Conservation (phyloP, 2,113 vertebrate genomes). For the Tragelaphus scriptus region DNA sequence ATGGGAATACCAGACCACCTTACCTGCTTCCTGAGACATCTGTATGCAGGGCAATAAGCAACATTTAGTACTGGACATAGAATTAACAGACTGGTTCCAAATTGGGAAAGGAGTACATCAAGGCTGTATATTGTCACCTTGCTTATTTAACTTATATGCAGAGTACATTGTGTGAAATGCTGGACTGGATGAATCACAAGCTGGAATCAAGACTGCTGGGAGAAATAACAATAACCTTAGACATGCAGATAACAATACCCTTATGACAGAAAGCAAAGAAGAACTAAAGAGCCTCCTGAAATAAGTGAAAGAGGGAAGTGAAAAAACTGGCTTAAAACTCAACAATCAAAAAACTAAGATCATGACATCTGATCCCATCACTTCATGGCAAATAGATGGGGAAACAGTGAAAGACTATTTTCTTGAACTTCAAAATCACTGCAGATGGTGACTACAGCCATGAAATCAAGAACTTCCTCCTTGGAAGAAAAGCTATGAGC, state of each 20-base stretch:
- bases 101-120: neutral
- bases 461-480: neutral
- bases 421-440: neutral
- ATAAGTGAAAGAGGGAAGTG: neutral
- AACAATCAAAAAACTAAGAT: neutral
- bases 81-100: neutral
- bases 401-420: neutral
- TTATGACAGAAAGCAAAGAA: neutral
- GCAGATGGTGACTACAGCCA: neutral
- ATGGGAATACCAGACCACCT: neutral
- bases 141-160: neutral
- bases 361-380: neutral
- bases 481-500: neutral
- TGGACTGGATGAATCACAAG: neutral
- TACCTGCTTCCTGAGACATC: neutral
- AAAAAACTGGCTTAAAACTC: neutral
- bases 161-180: neutral
- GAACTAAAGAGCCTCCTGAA: neutral
- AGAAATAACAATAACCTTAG: neutral
- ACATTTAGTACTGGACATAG: neutral
- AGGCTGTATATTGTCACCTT: neutral
- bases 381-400: neutral
- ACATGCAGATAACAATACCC: fast-evolving
- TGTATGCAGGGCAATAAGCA: neutral
- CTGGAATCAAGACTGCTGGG: neutral